Evolutionary conservation across 2,888 invertebrate species (phyloP).

Genomic region (Aplocera efformata): DNA sequence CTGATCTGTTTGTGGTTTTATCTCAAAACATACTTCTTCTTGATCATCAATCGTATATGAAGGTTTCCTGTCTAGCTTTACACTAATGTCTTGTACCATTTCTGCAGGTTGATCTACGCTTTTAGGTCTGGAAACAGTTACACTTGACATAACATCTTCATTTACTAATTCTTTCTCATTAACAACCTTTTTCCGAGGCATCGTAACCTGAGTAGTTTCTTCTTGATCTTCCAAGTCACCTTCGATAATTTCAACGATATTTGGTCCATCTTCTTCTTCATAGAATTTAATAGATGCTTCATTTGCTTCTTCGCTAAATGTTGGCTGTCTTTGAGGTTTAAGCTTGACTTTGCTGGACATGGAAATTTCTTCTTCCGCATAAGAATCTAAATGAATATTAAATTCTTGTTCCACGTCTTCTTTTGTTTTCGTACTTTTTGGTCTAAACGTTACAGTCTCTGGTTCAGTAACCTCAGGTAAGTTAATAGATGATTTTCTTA

Average conservation of each 20-base stretch:
- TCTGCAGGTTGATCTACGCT: conserved; percentile 62
- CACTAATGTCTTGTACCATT: conserved; percentile 80
- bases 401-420: conserved; percentile 95
- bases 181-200: conserved; percentile 64
- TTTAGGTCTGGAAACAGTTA: conserved; percentile 58
- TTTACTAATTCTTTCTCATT: conserved; percentile 49
- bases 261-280: conserved; percentile 68
- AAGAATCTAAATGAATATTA: conserved; percentile 90
- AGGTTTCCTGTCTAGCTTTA: conserved; percentile 86
- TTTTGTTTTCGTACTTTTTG: conserved; percentile 87
- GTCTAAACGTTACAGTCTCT: conserved; percentile 90
- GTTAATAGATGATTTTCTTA: conserved; percentile 83
- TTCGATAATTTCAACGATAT: conserved; percentile 69
- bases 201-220: conserved; percentile 52
- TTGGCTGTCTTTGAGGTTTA: conserved; percentile 86
- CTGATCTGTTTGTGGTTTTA: conserved; percentile 59
- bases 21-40: conserved; percentile 79
- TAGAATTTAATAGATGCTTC: conserved; percentile 86
- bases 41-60: conserved; percentile 84
- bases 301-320: conserved; percentile 88
- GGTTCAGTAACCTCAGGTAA: conserved; percentile 87
- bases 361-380: conserved; percentile 93
- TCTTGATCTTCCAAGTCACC: conserved; percentile 72
- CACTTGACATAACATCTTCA: conserved; percentile 64
- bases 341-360: conserved; percentile 91